Conservation (phyloP, 1,140 invertebrate species). For the Sitophilus oryzae region DNA sequence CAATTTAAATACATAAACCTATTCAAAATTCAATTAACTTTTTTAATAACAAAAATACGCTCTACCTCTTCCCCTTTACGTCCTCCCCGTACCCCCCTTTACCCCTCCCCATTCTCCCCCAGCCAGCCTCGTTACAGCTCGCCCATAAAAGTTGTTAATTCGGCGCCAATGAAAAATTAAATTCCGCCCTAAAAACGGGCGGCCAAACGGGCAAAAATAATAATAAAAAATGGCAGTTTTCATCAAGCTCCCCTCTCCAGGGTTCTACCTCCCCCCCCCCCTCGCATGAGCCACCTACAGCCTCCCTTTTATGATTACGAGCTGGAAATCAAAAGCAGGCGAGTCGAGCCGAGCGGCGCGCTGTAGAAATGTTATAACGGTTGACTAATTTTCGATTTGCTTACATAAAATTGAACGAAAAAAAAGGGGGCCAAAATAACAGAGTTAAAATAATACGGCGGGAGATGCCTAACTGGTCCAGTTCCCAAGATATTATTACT, state of each 20-base stretch:
- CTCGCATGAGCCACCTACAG: background rate
- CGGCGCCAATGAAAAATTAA: constrained; percentile 17
- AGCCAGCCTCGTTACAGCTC: background rate
- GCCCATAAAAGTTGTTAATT: background rate
- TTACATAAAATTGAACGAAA: constrained; percentile 32
- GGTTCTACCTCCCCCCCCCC: background rate
- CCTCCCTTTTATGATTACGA: constrained; percentile 27
- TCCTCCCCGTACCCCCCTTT: background rate
- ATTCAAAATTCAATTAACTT: background rate
- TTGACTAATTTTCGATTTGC: constrained; percentile 31
- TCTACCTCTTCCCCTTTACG: background rate
- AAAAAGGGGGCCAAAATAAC: constrained; percentile 25
- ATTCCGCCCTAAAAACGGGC: constrained; percentile 4
- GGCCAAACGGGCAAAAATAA: constrained; percentile 7
- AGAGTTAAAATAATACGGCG: constrained; percentile 21
- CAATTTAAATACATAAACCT: too few species aligned
- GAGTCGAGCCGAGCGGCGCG: constrained; percentile 13
- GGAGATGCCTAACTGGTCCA: constrained; percentile 6
- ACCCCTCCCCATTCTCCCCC: background rate
- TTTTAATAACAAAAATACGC: background rate
- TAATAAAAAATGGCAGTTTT: constrained; percentile 1
- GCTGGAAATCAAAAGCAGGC: constrained; percentile 31
- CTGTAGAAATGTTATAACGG: constrained; percentile 26
- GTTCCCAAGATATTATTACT: too few species aligned
- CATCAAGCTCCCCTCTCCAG: background rate